phyloP scores from a whole-genome alignment of 2,113 vertebrate genomes.

The Empidonax alnorum region DNA sequence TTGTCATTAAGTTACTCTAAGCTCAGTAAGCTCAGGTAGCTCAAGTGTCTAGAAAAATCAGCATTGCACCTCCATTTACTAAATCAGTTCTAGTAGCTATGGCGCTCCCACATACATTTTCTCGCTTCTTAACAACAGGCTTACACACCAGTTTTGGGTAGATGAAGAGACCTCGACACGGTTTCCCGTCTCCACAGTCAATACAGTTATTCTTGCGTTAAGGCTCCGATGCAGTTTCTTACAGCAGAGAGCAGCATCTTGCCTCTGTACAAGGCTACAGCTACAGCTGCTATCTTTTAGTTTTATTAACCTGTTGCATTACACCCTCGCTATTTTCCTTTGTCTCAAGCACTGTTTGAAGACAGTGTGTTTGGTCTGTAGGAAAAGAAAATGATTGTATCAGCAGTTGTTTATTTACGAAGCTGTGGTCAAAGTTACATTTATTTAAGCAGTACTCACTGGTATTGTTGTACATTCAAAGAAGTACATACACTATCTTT shows the following conservation, averaged over 20 bases:
- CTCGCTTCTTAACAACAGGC: not conserved
- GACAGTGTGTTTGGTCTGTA: conserved; percentile 11
- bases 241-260: conserved; percentile 50
- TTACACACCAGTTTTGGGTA: not conserved
- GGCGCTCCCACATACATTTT: not conserved
- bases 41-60: not conserved
- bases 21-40: not conserved
- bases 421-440: not conserved
- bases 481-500: not conserved
- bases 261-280: not conserved
- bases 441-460: not conserved
- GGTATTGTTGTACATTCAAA: not conserved
- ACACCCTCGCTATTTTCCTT: not conserved
- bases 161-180: not conserved
- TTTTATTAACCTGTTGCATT: not conserved
- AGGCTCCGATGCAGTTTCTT: not conserved
- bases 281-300: not conserved
- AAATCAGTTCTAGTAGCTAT: not conserved
- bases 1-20: not conserved
- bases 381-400: not conserved
- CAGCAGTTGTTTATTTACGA: conserved; percentile 18
- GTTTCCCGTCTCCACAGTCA: not conserved
- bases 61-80: not conserved
- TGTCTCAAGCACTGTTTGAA: conserved; percentile 9
- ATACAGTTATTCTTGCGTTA: not conserved